A percentile compares a stretch with the other conserved stretches of the same genome.
Evolutionary conservation across 2,113 vertebrate genomes (phyloP).

Genomic region (Bubalus kerabau): DNA sequence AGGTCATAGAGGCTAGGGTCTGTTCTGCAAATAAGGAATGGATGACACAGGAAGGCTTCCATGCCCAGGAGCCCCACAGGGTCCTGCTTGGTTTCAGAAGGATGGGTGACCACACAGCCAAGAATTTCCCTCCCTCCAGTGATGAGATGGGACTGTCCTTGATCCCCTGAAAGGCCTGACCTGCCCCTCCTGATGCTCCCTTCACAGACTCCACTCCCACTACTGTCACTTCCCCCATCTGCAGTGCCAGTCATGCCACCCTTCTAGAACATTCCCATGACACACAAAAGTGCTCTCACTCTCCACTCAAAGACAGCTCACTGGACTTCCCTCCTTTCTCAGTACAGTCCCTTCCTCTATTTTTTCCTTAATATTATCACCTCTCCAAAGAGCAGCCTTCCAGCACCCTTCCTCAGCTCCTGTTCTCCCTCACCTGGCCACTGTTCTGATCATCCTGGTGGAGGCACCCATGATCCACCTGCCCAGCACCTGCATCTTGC

Average conservation of each 20-base stretch:
- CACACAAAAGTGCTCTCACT: too few species aligned
- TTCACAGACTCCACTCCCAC: background rate
- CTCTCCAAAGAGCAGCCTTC: background rate
- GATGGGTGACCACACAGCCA: rapidly evolving
- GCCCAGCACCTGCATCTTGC: background rate
- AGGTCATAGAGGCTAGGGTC: background rate
- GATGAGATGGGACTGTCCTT: rapidly evolving
- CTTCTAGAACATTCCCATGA: background rate
- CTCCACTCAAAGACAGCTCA: background rate
- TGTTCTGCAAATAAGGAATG: background rate
- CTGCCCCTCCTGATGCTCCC: rapidly evolving
- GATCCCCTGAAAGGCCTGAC: background rate
- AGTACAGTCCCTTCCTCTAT: background rate
- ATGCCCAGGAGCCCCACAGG: background rate
- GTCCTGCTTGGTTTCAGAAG: background rate
- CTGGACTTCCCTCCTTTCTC: background rate
- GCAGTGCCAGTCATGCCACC: background rate
- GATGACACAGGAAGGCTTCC: background rate
- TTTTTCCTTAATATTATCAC: background rate
- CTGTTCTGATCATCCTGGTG: background rate
- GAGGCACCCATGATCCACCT: rapidly evolving
- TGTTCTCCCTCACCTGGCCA: background rate
- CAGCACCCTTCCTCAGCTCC: background rate
- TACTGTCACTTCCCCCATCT: too few species aligned
- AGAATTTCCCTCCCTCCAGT: rapidly evolving